Evolutionary conservation across 2,797 vertebrate genomes (phyloP).

Genomic region (Echiichthys vipera): DNA sequence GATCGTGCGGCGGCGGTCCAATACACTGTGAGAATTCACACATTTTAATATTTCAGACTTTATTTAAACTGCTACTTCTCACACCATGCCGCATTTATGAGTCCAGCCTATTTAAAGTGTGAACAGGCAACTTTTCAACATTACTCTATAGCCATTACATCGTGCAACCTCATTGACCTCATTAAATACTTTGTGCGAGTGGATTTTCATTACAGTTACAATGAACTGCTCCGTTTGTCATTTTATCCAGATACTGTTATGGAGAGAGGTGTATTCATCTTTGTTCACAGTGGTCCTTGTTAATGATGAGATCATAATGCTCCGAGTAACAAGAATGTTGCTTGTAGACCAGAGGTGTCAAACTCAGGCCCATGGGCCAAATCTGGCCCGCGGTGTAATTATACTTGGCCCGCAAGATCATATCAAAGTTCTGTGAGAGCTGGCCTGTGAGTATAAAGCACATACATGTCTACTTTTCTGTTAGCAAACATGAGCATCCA

Average conservation of each 20-base stretch:
- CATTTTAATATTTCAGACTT: slow-evolving; percentile 46
- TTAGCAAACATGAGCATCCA: too few species aligned
- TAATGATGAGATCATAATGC: background rate
- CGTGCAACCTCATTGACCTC: too few species aligned
- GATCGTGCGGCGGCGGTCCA: too few species aligned
- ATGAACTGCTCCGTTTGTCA: background rate
- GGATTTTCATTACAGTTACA: slow-evolving; percentile 14
- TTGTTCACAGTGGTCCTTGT: background rate
- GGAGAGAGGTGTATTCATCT: background rate
- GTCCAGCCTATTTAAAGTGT: background rate
- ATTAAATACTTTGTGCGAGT: background rate
- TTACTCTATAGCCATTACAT: too few species aligned
- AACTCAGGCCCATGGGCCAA: too few species aligned
- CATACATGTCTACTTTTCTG: too few species aligned
- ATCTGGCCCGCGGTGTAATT: too few species aligned
- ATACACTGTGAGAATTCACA: slow-evolving; percentile 2
- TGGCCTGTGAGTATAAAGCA: too few species aligned
- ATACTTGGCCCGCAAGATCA: too few species aligned
- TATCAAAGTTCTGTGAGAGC: too few species aligned
- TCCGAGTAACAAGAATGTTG: background rate
- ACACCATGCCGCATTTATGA: slow-evolving; percentile 9
- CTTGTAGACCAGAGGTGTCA: background rate
- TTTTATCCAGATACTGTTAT: background rate
- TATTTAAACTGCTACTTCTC: slow-evolving; percentile 31
- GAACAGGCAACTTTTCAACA: too few species aligned